Base-by-base conservation (phyloP, 2,888 invertebrate genomes). In the Autographa pulchrina region DNA sequence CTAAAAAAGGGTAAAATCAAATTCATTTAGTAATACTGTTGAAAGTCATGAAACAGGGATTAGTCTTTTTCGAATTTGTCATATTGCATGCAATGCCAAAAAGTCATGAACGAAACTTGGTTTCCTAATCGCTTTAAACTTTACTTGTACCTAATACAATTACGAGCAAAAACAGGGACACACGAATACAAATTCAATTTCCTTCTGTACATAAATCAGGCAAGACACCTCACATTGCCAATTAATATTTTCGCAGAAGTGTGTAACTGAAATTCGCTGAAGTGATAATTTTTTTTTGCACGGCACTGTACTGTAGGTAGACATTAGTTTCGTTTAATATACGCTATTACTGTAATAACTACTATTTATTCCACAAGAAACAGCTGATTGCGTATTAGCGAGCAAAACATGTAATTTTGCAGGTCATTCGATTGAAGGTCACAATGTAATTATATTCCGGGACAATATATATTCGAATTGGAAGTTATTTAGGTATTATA, bases 251-350 rank as follows among this genome's bases (percentile, higher is more conserved):
- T 48, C 48, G 48, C 48, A 7, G 48, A 48, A 48, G n/a, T n/a
- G n/a, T 48, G 48, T 48, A 48, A 48, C n/a, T n/a, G 48, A 48
- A 48, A 48, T 48, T 48, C 48, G 48, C 48, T 48, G 48, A 48
- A 48, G 6, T 48, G 5, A n/a, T 16, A 48, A n/a, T 0, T n/a
- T 48, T 48, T 43, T 38, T 48, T 48, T 48, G 48, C 48, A 48
- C 48, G 48, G n/a, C 5, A 48, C 48, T 48, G 48, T 48, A 48
- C 48, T n/a, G n/a, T 56, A 5, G 5, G 2, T 56, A 56, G 75
- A 76, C 80, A 80, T 81, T 80, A 83, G 84, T 86, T 86, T 83
- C 71, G 75, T 85, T 87, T 88, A 88, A 86, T 85, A 82, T 80
- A 67, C 76, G 70, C 82, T 80, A 87, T 88, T 87, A 85, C 82